phyloP scores from a whole-genome alignment of 2,113 vertebrate species.

The Tetraodon nigroviridis region DNA sequence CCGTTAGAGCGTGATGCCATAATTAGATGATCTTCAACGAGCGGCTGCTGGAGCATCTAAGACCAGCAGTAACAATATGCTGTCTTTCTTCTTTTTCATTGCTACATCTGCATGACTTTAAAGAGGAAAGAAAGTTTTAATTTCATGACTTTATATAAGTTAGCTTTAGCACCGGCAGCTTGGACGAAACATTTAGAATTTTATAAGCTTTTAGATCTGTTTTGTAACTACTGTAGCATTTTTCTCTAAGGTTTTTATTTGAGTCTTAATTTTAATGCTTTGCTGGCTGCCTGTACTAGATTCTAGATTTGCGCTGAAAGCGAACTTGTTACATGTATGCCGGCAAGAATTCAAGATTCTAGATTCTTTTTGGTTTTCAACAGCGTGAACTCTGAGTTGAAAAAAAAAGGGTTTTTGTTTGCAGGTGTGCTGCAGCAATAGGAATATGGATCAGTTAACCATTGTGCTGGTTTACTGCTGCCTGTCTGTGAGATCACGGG shows the following conservation, averaged over 20 bases:
- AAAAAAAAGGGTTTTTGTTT: slow-evolving; percentile 43
- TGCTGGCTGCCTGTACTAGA: slow-evolving; percentile 33
- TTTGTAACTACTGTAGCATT: background rate
- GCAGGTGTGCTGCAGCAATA: slow-evolving; percentile 72
- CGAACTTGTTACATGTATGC: slow-evolving; percentile 10
- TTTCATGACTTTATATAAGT: background rate
- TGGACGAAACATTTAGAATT: slow-evolving; percentile 18
- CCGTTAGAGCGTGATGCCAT: slow-evolving; percentile 51
- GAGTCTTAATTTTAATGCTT: slow-evolving; percentile 48
- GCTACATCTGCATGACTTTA: background rate
- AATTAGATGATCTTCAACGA: too few relatives aligned
- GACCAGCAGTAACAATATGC: slow-evolving; percentile 14
- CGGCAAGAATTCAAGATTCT: slow-evolving; percentile 4
- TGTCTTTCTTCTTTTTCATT: background rate
- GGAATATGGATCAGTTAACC: slow-evolving; percentile 75
- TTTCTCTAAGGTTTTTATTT: slow-evolving; percentile 41
- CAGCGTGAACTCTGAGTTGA: slow-evolving; percentile 26
- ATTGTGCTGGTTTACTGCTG: slow-evolving; percentile 73
- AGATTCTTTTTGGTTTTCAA: slow-evolving; percentile 36
- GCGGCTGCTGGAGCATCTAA: background rate
- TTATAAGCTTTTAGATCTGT: slow-evolving; percentile 40
- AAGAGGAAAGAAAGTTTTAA: background rate
- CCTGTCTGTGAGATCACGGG: slow-evolving; percentile 55
- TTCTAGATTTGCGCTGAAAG: slow-evolving; percentile 23
- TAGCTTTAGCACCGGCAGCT: slow-evolving; percentile 30